phyloP scores from a whole-genome alignment of 2,797 vertebrate species.

The Phataginus tetradactyla region DNA sequence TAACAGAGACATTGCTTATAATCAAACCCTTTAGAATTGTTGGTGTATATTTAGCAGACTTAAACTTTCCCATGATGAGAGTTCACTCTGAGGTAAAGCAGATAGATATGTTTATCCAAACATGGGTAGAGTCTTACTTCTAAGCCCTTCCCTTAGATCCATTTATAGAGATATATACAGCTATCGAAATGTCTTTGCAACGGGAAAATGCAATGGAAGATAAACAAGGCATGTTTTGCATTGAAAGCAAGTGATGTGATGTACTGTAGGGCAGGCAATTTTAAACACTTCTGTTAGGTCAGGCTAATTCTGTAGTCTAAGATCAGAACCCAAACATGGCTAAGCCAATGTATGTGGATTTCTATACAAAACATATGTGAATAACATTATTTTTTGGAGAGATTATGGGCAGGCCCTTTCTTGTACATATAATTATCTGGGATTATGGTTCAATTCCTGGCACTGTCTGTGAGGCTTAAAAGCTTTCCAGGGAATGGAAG shows the following conservation, averaged over 20 bases:
- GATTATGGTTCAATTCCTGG: constrained; percentile 77
- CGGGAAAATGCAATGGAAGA: neutral
- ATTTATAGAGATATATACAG: neutral
- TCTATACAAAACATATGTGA: constrained; percentile 34
- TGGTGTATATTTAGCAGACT: constrained; percentile 1
- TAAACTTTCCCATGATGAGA: constrained; percentile 39
- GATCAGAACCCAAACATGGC: constrained; percentile 49
- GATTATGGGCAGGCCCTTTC: constrained; percentile 63
- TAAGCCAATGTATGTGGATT: neutral
- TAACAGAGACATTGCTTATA: constrained; percentile 28
- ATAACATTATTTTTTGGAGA: constrained; percentile 54
- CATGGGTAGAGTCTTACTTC: neutral
- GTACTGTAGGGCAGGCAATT: neutral
- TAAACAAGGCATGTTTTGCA: neutral
- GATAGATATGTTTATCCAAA: constrained; percentile 33
- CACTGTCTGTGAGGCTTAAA: constrained; percentile 30
- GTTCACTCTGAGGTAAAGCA: constrained; percentile 47
- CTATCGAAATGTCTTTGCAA: constrained; percentile 28
- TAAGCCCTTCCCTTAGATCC: neutral
- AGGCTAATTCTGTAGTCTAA: constrained; percentile 54
- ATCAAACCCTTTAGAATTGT: constrained; percentile 5
- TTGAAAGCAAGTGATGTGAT: neutral
- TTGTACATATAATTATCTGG: constrained; percentile 80
- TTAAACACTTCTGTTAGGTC: neutral
- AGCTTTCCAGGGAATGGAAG: constrained; percentile 52